These are phyloP conservation scores for Aplysina aerophoba DNA, from an alignment of 37 sponge, comb jelly and placozoan genomes.

Conservation along the genomic window DNA sequence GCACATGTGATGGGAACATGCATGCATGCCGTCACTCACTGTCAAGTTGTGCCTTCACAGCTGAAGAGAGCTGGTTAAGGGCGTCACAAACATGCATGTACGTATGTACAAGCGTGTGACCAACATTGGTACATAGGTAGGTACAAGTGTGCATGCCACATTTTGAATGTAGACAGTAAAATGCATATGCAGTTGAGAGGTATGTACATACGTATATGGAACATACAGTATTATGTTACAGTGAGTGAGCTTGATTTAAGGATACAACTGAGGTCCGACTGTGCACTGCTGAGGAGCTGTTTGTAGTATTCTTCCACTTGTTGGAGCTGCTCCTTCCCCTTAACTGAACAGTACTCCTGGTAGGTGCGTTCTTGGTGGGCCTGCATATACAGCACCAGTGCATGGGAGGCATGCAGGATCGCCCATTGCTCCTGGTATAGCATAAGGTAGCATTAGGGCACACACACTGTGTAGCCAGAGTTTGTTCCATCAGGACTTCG, in stretches of 20 bases:
- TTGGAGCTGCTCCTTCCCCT: constrained; percentile 80
- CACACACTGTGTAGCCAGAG: too few species aligned
- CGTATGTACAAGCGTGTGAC: neutral
- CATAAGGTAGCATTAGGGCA: too few species aligned
- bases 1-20: neutral
- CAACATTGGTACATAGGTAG: neutral
- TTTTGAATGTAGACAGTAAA: neutral
- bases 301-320: constrained; percentile 84
- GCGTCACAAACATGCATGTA: neutral
- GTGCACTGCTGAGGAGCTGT: constrained; percentile 52
- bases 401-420: too few species aligned
- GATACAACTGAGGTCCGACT: constrained; percentile 70
- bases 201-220: neutral
- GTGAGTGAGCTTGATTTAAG: neutral
- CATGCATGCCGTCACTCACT: too few species aligned
- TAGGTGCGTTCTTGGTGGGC: constrained; percentile 76
- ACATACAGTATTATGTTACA: neutral
- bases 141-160: neutral
- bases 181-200: too few species aligned
- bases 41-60: constrained; percentile 63
- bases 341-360: constrained; percentile 75
- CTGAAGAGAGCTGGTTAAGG: constrained; percentile 33
- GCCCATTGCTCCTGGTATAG: too few species aligned
- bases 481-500: too few species aligned
- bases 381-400: constrained; percentile 28